Evolutionary conservation across 2,797 vertebrate species (phyloP).

Genomic region (Pipistrellus kuhlii): DNA sequence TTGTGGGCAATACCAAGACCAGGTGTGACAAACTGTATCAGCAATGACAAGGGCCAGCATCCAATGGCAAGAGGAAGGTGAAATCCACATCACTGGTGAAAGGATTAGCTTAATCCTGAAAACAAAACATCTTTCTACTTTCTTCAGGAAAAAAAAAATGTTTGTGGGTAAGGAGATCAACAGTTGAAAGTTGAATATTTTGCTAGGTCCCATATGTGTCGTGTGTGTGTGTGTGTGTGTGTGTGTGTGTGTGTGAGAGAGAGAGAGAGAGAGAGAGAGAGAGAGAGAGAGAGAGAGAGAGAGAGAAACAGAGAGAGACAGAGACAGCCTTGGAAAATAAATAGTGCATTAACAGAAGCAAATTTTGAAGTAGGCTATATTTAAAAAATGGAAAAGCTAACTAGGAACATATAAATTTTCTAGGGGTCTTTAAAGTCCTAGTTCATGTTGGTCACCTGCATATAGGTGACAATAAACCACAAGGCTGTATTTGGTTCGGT

Average conservation of each 20-base stretch:
- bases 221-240: background rate
- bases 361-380: background rate
- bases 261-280: background rate
- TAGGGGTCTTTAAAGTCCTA: too few relatives aligned
- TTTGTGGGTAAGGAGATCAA: background rate
- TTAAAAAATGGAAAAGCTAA: background rate
- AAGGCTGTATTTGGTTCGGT: background rate
- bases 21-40: background rate
- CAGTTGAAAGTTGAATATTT: background rate
- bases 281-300: background rate
- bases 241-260: background rate
- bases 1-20: background rate
- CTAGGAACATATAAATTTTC: background rate
- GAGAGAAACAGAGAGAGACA: background rate
- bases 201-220: background rate
- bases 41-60: background rate
- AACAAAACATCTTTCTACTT: background rate
- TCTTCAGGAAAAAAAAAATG: background rate
- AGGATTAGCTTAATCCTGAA: background rate
- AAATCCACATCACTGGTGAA: too few relatives aligned
- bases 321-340: background rate
- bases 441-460: background rate
- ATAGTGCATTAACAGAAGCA: background rate
- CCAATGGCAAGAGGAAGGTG: background rate
- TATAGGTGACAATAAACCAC: background rate